phyloP scores from a whole-genome alignment of 2,797 vertebrate species.

The Danio albolineatus region DNA sequence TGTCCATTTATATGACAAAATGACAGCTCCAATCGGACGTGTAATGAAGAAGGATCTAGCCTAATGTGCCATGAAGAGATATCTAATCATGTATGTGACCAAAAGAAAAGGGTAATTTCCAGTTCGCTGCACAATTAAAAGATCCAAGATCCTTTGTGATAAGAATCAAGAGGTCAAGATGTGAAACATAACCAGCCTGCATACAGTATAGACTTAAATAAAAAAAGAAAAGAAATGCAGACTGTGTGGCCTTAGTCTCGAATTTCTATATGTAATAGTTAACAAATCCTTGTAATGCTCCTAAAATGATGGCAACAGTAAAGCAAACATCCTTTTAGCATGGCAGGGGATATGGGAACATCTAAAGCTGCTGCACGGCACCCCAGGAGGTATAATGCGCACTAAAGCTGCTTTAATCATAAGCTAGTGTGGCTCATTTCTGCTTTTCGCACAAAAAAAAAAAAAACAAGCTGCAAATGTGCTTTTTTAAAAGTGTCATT shows the following conservation, averaged over 20 bases:
- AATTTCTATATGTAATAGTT: conserved; percentile 2
- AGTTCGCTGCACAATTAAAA: conserved; percentile 4
- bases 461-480: background rate
- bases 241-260: background rate
- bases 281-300: conserved; percentile 7
- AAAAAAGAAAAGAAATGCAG: background rate
- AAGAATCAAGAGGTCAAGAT: background rate
- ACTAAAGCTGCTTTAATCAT: conserved; percentile 33
- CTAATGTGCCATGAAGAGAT: conserved; percentile 23
- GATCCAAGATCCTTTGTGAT: background rate
- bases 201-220: background rate
- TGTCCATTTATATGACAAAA: conserved; percentile 26
- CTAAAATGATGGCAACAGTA: background rate
- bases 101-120: conserved; percentile 25
- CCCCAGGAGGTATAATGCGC: conserved; percentile 5
- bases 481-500: conserved; percentile 10
- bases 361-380: background rate
- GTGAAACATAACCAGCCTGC: background rate
- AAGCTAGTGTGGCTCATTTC: background rate
- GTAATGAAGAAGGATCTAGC: conserved; percentile 28
- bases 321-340: conserved; percentile 20
- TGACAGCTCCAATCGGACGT: conserved; percentile 27
- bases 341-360: background rate
- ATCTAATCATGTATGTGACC: conserved; percentile 27
- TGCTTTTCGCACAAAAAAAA: background rate